phyloP scores from a whole-genome alignment of 2,888 invertebrate genomes.

The Caenorhabditis sp. region DNA sequence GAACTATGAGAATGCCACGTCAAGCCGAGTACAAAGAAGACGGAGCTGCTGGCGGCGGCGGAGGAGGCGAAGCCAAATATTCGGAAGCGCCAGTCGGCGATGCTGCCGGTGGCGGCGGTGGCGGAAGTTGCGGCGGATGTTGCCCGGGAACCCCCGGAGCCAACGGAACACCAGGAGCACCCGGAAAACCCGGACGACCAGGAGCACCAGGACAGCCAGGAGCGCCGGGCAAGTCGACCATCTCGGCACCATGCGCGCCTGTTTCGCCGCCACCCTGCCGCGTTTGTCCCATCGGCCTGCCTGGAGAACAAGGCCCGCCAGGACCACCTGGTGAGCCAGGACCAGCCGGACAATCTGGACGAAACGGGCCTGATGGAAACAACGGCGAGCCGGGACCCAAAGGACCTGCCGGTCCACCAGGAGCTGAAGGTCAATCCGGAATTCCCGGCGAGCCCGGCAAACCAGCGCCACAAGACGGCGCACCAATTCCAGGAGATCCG shows the following conservation, averaged over 20 bases:
- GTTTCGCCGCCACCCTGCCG: conserved; percentile 44
- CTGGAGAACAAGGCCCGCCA: conserved; percentile 34
- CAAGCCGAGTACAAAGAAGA: conserved; percentile 20
- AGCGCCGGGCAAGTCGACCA: conserved; percentile 30
- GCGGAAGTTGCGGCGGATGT: conserved; percentile 17
- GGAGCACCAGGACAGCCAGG: conserved; percentile 48
- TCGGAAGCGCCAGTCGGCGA: conserved; percentile 22
- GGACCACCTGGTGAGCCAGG: conserved; percentile 37
- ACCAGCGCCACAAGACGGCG: conserved; percentile 35
- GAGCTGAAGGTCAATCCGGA: conserved; percentile 38
- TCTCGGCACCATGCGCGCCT: conserved; percentile 32
- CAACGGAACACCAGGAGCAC: conserved; percentile 37
- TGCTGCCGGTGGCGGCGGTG: conserved; percentile 11
- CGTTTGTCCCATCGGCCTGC: conserved; percentile 36
- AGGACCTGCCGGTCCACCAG: conserved; percentile 40
- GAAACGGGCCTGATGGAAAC: conserved; percentile 38
- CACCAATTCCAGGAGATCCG: conserved; percentile 42
- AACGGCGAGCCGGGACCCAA: conserved; percentile 41
- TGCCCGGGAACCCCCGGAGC: conserved; percentile 41
- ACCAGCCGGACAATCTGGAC: conserved; percentile 38
- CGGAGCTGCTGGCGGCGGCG: conserved; percentile 17
- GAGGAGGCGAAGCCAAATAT: conserved; percentile 7
- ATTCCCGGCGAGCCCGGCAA: conserved; percentile 40
- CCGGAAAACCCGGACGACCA: conserved; percentile 37
- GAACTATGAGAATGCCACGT: conserved; percentile 33